Conservation (phyloP, 2,113 vertebrate species). For the Eurystomus gularis region DNA sequence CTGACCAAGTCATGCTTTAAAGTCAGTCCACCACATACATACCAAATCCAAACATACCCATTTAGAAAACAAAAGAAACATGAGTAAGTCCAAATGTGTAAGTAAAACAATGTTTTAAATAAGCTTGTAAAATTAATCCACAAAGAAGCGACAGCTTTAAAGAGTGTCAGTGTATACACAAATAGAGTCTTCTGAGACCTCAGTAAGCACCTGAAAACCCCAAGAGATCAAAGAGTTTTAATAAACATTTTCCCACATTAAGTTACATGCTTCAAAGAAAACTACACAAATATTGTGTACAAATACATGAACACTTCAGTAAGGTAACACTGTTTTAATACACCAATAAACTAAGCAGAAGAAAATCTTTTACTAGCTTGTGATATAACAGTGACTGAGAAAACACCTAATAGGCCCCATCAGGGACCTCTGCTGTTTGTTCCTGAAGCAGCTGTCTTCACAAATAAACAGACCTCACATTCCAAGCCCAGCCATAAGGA, state of each 20-base stretch:
- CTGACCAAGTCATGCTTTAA: neutral
- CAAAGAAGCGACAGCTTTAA: neutral
- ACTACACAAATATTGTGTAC: neutral
- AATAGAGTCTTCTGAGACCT: neutral
- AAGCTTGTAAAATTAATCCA: neutral
- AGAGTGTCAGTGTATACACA: neutral
- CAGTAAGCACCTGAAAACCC: neutral
- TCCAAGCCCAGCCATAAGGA: constrained; percentile 20
- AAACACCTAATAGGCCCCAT: neutral
- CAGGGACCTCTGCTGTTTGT: neutral
- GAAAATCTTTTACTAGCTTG: neutral
- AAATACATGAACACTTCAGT: neutral
- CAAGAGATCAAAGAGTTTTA: neutral
- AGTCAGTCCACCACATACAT: neutral
- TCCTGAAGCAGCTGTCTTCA: neutral
- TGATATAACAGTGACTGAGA: neutral
- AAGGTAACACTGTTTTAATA: neutral
- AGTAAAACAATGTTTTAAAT: neutral
- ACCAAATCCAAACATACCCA: neutral
- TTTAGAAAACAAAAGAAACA: neutral
- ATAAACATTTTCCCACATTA: neutral
- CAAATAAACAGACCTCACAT: constrained; percentile 28
- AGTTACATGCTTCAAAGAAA: neutral
- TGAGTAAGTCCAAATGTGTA: neutral
- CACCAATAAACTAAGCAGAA: neutral